A percentile compares a stretch with the other conserved stretches of the same genome.
Evolutionary conservation across 2,888 invertebrate genomes (phyloP).

Genomic region (Argynnis bischoffii): DNA sequence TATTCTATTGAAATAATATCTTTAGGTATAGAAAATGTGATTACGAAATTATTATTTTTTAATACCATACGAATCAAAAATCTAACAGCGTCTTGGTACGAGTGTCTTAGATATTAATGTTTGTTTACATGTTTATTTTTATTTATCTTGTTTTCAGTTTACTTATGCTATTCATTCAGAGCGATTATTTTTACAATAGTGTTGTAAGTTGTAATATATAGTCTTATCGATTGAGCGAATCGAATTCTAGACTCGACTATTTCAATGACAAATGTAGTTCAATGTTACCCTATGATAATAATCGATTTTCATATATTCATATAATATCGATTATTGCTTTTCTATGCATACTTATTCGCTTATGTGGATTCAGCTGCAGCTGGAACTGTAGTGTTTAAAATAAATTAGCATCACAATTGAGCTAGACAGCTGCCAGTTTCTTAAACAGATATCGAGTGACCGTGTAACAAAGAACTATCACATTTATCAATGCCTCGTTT

Average conservation of each 20-base stretch:
- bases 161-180: conserved; percentile 56
- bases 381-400: conserved; percentile 27
- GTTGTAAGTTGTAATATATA: not conserved
- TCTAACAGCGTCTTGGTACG: conserved; percentile 82
- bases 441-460: conserved; percentile 29
- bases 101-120: conserved; percentile 73
- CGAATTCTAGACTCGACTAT: not conserved
- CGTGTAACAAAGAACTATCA: conserved; percentile 44
- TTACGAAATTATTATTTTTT: conserved; percentile 45
- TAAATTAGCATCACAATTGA: conserved; percentile 47
- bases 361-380: conserved; percentile 29
- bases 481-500: conserved; percentile 35
- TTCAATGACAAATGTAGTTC: not conserved
- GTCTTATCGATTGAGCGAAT: not conserved
- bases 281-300: no score
- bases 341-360: not conserved
- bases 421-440: conserved; percentile 42
- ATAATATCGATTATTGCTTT: not conserved
- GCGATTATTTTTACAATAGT: conserved; percentile 4
- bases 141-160: conserved; percentile 51
- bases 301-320: not conserved
- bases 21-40: conserved; percentile 51
- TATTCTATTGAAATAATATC: conserved; percentile 11
- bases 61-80: conserved; percentile 52
- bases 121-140: conserved; percentile 50